Percentiles rank a stretch among this genome's conserved stretches.
Evolutionary conservation across 1,140 invertebrate species (phyloP).

Genomic region (Ericerus pela): DNA sequence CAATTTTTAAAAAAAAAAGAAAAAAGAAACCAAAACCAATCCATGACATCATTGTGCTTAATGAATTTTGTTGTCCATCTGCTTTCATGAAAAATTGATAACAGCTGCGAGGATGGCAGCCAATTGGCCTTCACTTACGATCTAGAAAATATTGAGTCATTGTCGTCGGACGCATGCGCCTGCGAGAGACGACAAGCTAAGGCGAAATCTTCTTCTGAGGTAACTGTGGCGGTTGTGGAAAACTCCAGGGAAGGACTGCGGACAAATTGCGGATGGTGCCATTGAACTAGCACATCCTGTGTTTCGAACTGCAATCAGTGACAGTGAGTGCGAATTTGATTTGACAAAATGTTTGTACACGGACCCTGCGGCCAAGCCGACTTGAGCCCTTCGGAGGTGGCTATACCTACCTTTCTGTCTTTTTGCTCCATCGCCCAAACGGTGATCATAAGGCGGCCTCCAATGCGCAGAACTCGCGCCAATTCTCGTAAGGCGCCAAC

Average conservation of each 20-base stretch:
- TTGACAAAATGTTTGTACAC: no score
- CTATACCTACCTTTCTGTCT: conserved; percentile 51
- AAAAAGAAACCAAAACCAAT: no score
- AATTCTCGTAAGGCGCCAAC: conserved; percentile 75
- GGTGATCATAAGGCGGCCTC: conserved; percentile 80
- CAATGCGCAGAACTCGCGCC: conserved; percentile 71
- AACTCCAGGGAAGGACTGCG: conserved; percentile 49
- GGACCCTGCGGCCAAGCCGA: no score
- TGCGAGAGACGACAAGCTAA: conserved; percentile 47
- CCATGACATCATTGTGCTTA: no score
- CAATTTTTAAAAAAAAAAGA: conserved; percentile 2
- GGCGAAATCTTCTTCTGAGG: conserved; percentile 38
- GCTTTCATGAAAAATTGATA: neutral
- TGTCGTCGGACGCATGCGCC: conserved; percentile 44
- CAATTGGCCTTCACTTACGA: conserved; percentile 16
- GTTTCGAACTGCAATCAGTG: conserved; percentile 52
- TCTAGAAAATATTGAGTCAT: conserved; percentile 24
- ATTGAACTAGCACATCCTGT: conserved; percentile 89
- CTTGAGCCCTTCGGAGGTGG: no score
- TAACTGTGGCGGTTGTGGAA: conserved; percentile 38
- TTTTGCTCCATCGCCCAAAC: conserved; percentile 95
- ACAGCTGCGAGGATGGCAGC: neutral
- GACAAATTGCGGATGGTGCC: conserved; percentile 59
- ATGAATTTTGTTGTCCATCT: conserved; percentile 20
- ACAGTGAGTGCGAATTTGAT: no score